phyloP scores from a whole-genome alignment of 2,797 vertebrate genomes.

The Oreonectes daqikongensis region DNA sequence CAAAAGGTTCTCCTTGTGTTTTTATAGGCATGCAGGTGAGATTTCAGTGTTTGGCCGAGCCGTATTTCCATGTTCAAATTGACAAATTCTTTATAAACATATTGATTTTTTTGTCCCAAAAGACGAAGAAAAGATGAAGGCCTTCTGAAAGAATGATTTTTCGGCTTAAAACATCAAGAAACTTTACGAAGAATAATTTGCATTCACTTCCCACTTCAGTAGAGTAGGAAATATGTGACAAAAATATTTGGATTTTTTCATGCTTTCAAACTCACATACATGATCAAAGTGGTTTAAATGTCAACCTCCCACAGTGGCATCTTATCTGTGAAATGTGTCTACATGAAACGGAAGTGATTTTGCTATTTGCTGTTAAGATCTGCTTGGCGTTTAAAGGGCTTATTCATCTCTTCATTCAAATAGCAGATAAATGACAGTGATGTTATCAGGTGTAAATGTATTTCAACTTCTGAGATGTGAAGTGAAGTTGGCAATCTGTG shows the following conservation, averaged over 20 bases:
- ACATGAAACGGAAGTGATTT: conserved; percentile 35
- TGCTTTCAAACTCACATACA: conserved; percentile 16
- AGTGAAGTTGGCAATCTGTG: neutral
- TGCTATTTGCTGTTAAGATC: conserved; percentile 10
- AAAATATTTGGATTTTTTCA: conserved; percentile 16
- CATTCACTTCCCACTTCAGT: too few relatives aligned
- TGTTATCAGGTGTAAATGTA: conserved; percentile 25
- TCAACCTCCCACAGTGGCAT: conserved; percentile 24
- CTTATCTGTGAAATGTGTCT: conserved; percentile 37
- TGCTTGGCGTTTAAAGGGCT: conserved; percentile 26
- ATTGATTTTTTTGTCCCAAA: too few relatives aligned
- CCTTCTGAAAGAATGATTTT: too few relatives aligned
- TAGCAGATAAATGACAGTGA: too few relatives aligned
- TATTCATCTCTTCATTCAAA: conserved; percentile 21
- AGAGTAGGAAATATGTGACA: conserved; percentile 3
- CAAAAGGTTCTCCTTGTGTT: too few relatives aligned
- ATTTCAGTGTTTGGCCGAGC: too few relatives aligned
- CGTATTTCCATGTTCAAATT: too few relatives aligned
- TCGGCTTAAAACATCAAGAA: too few relatives aligned
- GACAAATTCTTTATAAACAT: too few relatives aligned
- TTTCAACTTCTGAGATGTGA: neutral
- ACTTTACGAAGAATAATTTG: too few relatives aligned
- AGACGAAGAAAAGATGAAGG: too few relatives aligned
- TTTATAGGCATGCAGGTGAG: too few relatives aligned
- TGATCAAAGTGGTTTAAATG: conserved; percentile 42